Evolutionary conservation across 2,888 invertebrate genomes (phyloP).

Genomic region (Formica aserva): DNA sequence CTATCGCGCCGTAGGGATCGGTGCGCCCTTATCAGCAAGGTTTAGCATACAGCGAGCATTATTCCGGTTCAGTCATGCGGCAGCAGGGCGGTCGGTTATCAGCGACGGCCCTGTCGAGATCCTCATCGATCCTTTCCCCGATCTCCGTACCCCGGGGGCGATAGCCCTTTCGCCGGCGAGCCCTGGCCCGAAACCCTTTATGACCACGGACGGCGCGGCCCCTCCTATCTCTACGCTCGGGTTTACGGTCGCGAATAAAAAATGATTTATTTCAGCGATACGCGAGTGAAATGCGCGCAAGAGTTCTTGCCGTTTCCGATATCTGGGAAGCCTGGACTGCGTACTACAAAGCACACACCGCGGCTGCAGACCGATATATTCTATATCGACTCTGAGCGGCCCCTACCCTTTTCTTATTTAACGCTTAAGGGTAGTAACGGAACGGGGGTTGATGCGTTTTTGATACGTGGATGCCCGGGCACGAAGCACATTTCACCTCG

Average conservation of each 20-base stretch:
- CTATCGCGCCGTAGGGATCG: constrained; percentile 62
- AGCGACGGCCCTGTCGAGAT: constrained; percentile 58
- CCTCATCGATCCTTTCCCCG: constrained; percentile 46
- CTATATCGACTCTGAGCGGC: background rate
- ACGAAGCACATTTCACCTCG: constrained; percentile 14
- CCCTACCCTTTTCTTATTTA: constrained; percentile 34
- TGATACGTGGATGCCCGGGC: constrained; percentile 29
- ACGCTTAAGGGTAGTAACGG: constrained; percentile 9
- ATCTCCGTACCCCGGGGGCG: constrained; percentile 38
- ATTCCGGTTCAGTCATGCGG: constrained; percentile 68
- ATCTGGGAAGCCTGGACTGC: background rate
- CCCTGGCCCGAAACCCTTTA: constrained; percentile 32
- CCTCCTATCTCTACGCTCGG: background rate
- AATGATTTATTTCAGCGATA: constrained; percentile 37
- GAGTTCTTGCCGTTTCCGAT: constrained; percentile 24
- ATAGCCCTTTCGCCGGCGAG: constrained; percentile 40
- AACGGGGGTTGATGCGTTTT: constrained; percentile 24
- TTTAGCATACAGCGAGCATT: constrained; percentile 67
- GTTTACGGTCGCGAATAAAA: constrained; percentile 44
- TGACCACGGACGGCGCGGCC: background rate
- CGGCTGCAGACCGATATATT: background rate
- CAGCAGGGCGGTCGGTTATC: constrained; percentile 65
- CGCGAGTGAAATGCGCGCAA: constrained; percentile 15
- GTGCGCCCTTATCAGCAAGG: constrained; percentile 67
- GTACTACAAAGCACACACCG: constrained; percentile 5